These are phyloP conservation scores for Myotis brandtii DNA, from an alignment of 2,113 vertebrate genomes.

Conservation along the genomic window DNA sequence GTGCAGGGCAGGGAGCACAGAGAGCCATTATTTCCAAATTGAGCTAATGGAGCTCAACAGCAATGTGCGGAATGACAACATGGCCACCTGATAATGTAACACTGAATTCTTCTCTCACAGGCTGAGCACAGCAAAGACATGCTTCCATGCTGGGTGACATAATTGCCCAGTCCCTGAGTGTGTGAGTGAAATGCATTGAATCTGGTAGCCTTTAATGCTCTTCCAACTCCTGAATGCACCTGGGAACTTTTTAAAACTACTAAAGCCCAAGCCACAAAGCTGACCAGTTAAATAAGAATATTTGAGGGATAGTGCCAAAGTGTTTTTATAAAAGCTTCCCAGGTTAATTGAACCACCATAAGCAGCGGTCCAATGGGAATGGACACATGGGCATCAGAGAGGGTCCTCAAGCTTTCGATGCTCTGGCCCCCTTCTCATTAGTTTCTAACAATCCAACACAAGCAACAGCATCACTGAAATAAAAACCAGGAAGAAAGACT, in stretches of 20 bases:
- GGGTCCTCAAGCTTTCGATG: background rate
- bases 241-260: background rate
- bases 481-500: background rate
- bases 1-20: background rate
- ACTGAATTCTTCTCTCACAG: conserved; percentile 10
- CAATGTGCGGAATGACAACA: conserved; percentile 52
- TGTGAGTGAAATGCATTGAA: background rate
- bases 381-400: background rate
- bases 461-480: background rate
- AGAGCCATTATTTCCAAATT: background rate
- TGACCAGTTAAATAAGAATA: conserved; percentile 15
- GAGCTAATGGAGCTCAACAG: background rate
- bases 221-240: background rate
- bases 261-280: background rate
- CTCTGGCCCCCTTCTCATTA: background rate
- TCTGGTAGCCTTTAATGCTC: background rate
- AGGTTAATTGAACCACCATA: background rate
- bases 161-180: background rate
- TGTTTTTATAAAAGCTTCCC: background rate
- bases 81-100: conserved; percentile 77
- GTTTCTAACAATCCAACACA: background rate
- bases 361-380: background rate
- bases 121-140: background rate
- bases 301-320: background rate
- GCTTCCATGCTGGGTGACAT: background rate